Percentiles rank a stretch among this genome's conserved stretches.
Conservation (phyloP, 2,797 vertebrate genomes). For the Mus spretus region DNA sequence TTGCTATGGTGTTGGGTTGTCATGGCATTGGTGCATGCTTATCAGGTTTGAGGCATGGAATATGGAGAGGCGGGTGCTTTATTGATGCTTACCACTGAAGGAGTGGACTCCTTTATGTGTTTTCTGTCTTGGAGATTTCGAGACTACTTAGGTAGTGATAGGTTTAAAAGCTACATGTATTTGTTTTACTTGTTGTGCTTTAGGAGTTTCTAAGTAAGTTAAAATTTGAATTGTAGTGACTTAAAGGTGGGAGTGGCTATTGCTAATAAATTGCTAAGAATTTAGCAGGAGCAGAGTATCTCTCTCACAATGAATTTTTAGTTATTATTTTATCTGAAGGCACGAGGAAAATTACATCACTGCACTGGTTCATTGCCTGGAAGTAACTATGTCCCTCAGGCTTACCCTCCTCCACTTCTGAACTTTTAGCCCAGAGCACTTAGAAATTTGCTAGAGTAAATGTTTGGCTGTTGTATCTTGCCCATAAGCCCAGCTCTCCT, state of each 20-base stretch:
- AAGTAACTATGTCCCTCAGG: conserved; percentile 36
- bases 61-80: background rate
- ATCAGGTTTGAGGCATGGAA: background rate
- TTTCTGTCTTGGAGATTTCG: conserved; percentile 52
- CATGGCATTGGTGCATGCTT: background rate
- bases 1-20: background rate
- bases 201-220: conserved; percentile 27
- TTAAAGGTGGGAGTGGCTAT: background rate
- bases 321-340: conserved; percentile 59
- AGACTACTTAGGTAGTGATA: background rate
- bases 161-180: background rate
- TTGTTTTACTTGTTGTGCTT: conserved; percentile 63
- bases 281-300: background rate
- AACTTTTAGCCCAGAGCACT: conserved; percentile 62
- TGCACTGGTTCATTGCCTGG: conserved; percentile 43
- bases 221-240: conserved; percentile 45
- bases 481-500: background rate
- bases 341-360: conserved; percentile 1
- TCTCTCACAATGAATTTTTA: background rate
- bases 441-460: conserved; percentile 42
- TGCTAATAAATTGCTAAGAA: conserved; percentile 18
- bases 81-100: background rate
- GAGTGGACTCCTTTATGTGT: background rate
- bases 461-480: conserved; percentile 45
- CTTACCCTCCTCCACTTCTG: conserved; percentile 49